phyloP scores from a whole-genome alignment of 2,888 invertebrate species.

The Aradus depressus region DNA sequence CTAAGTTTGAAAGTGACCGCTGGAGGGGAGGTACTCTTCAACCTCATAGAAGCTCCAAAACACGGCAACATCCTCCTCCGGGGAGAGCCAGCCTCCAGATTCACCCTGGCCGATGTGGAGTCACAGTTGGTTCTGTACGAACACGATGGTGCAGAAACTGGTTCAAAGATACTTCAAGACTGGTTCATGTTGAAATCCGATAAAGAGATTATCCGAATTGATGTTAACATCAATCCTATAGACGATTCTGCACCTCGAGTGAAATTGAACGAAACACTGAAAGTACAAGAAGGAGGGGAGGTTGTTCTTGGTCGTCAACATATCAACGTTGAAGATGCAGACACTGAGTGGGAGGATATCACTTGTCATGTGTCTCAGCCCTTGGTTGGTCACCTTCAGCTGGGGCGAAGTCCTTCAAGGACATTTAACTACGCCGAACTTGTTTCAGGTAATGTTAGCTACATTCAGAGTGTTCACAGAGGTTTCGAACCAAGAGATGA shows the following conservation, averaged over 20 bases:
- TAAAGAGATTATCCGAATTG: slow-evolving; percentile 5
- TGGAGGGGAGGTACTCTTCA: slow-evolving; percentile 6
- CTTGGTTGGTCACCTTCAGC: neutral
- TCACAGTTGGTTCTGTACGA: slow-evolving; percentile 8
- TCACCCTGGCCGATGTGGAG: slow-evolving; percentile 18
- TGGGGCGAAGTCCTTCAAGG: slow-evolving; percentile 2
- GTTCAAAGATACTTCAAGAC: slow-evolving; percentile 12
- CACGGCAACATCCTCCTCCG: slow-evolving; percentile 16
- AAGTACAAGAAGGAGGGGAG: slow-evolving; percentile 18
- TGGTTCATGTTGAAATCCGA: slow-evolving; percentile 11
- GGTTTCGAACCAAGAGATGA: slow-evolving; percentile 20
- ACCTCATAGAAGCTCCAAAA: slow-evolving; percentile 16
- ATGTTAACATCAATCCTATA: slow-evolving; percentile 20
- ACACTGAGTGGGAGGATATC: slow-evolving; percentile 19
- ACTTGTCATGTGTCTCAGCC: slow-evolving; percentile 16
- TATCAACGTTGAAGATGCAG: slow-evolving; percentile 15
- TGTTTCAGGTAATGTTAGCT: slow-evolving; percentile 10
- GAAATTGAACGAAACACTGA: slow-evolving; percentile 11
- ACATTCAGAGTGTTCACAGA: slow-evolving; percentile 16
- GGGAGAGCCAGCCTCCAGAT: slow-evolving; percentile 6
- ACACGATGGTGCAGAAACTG: slow-evolving; percentile 21
- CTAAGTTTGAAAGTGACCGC: slow-evolving; percentile 7
- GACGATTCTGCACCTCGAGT: slow-evolving; percentile 19
- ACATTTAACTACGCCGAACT: slow-evolving; percentile 15
- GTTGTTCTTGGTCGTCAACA: slow-evolving; percentile 4